Conservation (phyloP, 2,113 vertebrate genomes). For the Sinocyclocheilus maitianheensis region DNA sequence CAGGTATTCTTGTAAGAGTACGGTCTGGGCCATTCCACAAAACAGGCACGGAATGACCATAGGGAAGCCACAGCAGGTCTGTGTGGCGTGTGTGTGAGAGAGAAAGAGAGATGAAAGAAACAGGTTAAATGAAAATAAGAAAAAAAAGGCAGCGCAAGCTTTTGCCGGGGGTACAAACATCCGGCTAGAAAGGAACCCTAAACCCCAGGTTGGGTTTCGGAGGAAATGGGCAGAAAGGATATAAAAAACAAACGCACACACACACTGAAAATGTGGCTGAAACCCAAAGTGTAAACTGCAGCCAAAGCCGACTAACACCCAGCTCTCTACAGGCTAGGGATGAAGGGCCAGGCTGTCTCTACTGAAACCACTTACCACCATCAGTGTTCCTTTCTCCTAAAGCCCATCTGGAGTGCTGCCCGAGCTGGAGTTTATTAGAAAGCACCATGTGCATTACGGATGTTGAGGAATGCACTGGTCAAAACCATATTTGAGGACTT, state of each 20-base stretch:
- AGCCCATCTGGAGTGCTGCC: slow-evolving; percentile 74
- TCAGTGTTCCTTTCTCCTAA: slow-evolving; percentile 62
- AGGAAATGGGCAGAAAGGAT: slow-evolving; percentile 77
- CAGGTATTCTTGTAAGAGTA: slow-evolving; percentile 23
- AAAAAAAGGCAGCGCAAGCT: slow-evolving; percentile 31
- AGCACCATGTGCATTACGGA: slow-evolving; percentile 63
- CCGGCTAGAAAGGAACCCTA: slow-evolving; percentile 79
- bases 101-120: slow-evolving; percentile 41
- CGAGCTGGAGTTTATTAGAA: slow-evolving; percentile 79
- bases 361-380: slow-evolving; percentile 78
- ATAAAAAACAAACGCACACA: slow-evolving; percentile 38
- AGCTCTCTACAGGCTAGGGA: slow-evolving; percentile 71
- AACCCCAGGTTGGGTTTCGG: slow-evolving; percentile 82
- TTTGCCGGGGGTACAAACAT: slow-evolving; percentile 72
- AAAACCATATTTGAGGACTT: slow-evolving; percentile 71
- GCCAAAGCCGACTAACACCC: slow-evolving; percentile 77
- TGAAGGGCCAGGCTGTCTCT: slow-evolving; percentile 70
- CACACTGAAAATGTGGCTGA: slow-evolving; percentile 77
- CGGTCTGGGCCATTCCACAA: slow-evolving; percentile 18
- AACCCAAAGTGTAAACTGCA: slow-evolving; percentile 75
- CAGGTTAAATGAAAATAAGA: slow-evolving; percentile 42
- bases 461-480: slow-evolving; percentile 71
- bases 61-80: slow-evolving; percentile 29
- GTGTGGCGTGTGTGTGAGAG: slow-evolving; percentile 4
- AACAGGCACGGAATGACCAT: slow-evolving; percentile 11